Evolutionary conservation across 2,888 invertebrate species (phyloP).

Genomic region (Dicranocentrus wangi): DNA sequence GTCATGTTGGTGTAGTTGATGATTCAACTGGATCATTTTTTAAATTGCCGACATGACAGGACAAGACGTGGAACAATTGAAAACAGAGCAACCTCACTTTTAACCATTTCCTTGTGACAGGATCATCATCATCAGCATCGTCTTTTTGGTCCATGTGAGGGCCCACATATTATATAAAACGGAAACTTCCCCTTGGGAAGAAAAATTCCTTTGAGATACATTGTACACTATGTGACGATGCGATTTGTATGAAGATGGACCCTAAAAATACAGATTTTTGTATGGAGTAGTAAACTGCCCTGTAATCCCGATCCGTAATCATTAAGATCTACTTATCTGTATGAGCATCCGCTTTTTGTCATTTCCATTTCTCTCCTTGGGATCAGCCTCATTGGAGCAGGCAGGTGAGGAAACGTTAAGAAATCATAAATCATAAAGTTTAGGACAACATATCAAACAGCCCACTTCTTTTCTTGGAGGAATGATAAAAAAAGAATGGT

Average conservation of each 20-base stretch:
- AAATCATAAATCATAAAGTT: conserved; percentile 71
- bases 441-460: conserved; percentile 62
- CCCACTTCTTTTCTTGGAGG: conserved; percentile 60
- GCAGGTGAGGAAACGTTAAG: conserved; percentile 71
- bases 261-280: conserved; percentile 38
- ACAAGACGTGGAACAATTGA: conserved; percentile 65
- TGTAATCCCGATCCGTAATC: conserved; percentile 62
- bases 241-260: background rate
- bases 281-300: conserved; percentile 35
- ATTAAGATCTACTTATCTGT: conserved; percentile 58
- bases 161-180: conserved; percentile 15
- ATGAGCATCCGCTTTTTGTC: conserved; percentile 46
- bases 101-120: conserved; percentile 62
- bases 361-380: conserved; percentile 19
- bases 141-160: conserved; percentile 17
- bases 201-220: conserved; percentile 30
- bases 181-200: conserved; percentile 38
- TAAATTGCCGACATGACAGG: conserved; percentile 66
- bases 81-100: conserved; percentile 63
- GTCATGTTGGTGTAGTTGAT: conserved; percentile 59
- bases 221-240: conserved; percentile 40
- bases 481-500: conserved; percentile 52
- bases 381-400: background rate
- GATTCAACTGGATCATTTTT: conserved; percentile 66
- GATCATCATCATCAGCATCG: conserved; percentile 48